Conservation (phyloP, 2,888 invertebrate genomes). For the Thalpophila matura region DNA sequence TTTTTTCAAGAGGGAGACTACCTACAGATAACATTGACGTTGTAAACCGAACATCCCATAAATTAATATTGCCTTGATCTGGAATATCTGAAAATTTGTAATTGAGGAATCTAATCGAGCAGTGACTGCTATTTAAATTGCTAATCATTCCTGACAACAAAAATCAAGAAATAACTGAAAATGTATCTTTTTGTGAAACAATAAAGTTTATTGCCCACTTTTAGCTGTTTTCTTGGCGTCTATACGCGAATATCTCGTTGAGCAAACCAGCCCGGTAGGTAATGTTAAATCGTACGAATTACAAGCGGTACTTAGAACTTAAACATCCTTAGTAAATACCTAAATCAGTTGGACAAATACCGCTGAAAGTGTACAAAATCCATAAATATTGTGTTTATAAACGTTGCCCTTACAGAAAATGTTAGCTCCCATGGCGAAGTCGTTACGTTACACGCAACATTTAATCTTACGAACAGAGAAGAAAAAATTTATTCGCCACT, state of each 20-base stretch:
- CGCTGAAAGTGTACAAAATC: conserved; percentile 20
- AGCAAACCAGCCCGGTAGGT: too few relatives aligned
- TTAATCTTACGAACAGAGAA: conserved; percentile 70
- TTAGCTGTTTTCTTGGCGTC: too few relatives aligned
- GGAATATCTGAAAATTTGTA: background rate
- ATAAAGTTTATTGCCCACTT: too few relatives aligned
- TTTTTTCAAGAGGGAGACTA: background rate
- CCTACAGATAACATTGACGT: background rate
- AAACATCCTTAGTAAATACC: background rate
- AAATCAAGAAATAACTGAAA: too few relatives aligned
- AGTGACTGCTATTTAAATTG: too few relatives aligned
- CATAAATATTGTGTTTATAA: conserved; percentile 45
- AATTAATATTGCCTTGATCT: background rate
- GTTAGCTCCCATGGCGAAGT: conserved; percentile 67
- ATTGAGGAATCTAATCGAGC: background rate
- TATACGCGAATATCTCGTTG: too few relatives aligned
- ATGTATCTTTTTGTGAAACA: too few relatives aligned
- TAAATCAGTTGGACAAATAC: conserved; percentile 13
- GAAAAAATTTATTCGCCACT: conserved; percentile 71
- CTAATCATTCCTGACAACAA: too few relatives aligned
- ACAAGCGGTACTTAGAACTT: background rate
- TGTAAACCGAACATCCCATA: background rate
- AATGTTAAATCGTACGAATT: too few relatives aligned
- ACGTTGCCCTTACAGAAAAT: conserved; percentile 64
- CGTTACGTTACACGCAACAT: conserved; percentile 79